Percentiles rank a stretch among this genome's conserved stretches.
These are phyloP conservation scores for Strigops habroptila DNA, from an alignment of 2,113 vertebrate species.

Conservation along the genomic window DNA sequence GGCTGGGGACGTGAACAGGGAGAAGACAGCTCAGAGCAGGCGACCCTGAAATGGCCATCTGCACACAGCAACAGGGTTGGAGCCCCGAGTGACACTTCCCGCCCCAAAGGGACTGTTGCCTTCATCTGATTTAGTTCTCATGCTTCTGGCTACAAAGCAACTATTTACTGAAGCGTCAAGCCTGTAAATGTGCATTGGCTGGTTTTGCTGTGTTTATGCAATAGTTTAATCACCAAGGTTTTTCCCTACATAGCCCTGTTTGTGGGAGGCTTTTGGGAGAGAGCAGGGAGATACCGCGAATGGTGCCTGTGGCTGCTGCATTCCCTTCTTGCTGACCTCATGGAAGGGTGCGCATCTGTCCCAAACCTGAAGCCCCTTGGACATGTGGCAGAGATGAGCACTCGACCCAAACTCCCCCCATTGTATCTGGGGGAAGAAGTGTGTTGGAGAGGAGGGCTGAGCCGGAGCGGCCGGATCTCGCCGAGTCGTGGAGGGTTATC, in stretches of 20 bases:
- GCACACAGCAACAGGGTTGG: not conserved
- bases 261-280: not conserved
- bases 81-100: not conserved
- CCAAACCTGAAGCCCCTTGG: not conserved
- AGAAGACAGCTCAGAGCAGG: not conserved
- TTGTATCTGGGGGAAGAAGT: not conserved
- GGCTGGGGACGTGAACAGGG: no score
- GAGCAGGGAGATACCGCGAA: not conserved
- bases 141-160: not conserved
- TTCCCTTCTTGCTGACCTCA: not conserved
- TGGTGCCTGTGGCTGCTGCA: not conserved
- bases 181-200: not conserved
- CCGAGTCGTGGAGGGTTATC: not conserved
- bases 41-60: accelerated
- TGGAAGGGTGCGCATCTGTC: not conserved
- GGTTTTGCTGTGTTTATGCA: not conserved
- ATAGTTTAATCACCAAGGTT: no score
- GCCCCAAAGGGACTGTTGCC: no score
- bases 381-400: not conserved
- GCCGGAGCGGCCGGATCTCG: not conserved
- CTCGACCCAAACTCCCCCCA: not conserved
- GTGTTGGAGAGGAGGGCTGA: not conserved
- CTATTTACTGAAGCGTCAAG: not conserved
- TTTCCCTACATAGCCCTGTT: not conserved
- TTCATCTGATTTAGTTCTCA: not conserved